phyloP scores from a whole-genome alignment of 2,113 vertebrate genomes.

The Anhinga rufa region DNA sequence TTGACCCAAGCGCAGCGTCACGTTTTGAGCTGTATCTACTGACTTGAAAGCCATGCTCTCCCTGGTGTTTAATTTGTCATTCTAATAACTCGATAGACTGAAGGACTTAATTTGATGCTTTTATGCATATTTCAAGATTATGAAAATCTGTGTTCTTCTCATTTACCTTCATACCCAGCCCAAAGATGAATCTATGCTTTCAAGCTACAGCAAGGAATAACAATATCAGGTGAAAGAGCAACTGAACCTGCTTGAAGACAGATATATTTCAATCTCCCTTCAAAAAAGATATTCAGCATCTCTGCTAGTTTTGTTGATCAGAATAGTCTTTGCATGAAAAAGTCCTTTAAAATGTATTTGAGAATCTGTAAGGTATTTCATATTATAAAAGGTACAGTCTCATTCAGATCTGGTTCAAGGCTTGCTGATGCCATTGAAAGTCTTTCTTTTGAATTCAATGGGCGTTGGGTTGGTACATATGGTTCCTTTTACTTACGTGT shows the following conservation, averaged over 20 bases:
- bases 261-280: background rate
- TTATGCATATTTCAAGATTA: slow-evolving; percentile 1
- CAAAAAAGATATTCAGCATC: background rate
- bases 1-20: background rate
- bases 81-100: background rate
- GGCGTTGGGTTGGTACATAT: background rate
- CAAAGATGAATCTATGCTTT: background rate
- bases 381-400: background rate
- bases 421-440: background rate
- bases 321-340: background rate
- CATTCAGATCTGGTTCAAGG: background rate
- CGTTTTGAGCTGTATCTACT: background rate
- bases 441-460: background rate
- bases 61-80: background rate
- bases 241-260: background rate
- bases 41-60: background rate
- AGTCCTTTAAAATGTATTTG: background rate
- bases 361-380: background rate
- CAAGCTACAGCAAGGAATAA: background rate
- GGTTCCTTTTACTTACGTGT: background rate
- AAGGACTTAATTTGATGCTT: slow-evolving; percentile 29
- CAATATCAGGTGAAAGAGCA: background rate
- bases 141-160: background rate
- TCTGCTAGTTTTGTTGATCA: background rate
- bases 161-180: background rate